These are phyloP conservation scores for Tubiluchus corallicola DNA, from an alignment of 2,888 invertebrate genomes.

Conservation along the genomic window DNA sequence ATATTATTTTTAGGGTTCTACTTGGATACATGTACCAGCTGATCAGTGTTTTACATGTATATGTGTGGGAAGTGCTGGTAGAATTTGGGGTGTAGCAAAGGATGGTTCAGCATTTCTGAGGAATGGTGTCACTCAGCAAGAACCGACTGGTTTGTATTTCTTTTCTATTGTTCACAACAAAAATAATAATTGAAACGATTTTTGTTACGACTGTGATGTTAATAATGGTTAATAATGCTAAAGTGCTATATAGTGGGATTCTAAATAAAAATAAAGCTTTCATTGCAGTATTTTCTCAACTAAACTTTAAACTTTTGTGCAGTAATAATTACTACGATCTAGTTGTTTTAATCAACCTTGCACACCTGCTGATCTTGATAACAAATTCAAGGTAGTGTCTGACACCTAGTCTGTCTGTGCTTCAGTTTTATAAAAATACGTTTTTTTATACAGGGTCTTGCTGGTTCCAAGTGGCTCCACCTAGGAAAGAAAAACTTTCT, in stretches of 20 bases:
- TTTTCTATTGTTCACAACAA: too few species aligned
- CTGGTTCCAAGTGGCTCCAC: conserved; percentile 62
- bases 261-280: too few species aligned
- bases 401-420: conserved; percentile 12
- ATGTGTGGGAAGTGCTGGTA: conserved; percentile 32
- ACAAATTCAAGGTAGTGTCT: conserved; percentile 10
- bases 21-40: conserved; percentile 60
- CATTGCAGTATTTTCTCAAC: too few species aligned
- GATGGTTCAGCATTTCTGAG: conserved; percentile 69
- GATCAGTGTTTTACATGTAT: conserved; percentile 50
- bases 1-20: conserved; percentile 38
- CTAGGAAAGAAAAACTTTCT: conserved; percentile 43
- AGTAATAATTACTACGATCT: too few species aligned
- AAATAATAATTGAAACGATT: too few species aligned
- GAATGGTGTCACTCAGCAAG: conserved; percentile 49
- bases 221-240: too few species aligned
- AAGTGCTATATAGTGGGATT: too few species aligned
- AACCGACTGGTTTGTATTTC: conserved; percentile 26
- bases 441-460: conserved; percentile 35
- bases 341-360: too few species aligned
- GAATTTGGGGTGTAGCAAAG: conserved; percentile 57
- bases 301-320: too few species aligned
- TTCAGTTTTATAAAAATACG: conserved; percentile 11
- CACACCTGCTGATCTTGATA: too few species aligned
- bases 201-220: too few species aligned